These are phyloP conservation scores for Erythrolamprus reginae DNA, from an alignment of 2,113 vertebrate species.

Conservation along the genomic window DNA sequence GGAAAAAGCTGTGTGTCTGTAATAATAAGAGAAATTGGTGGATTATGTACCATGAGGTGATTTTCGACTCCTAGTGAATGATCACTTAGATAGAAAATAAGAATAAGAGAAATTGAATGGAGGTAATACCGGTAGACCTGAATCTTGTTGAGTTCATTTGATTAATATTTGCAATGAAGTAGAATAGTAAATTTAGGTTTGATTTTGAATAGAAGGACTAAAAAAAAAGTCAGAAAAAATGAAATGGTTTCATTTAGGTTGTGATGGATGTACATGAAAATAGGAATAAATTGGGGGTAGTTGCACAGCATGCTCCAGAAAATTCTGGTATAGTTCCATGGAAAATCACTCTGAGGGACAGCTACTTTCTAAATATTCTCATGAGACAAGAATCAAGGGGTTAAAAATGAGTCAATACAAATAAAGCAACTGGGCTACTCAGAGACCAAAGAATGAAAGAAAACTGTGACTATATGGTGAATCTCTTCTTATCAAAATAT, in stretches of 20 bases:
- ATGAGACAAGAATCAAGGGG: not conserved
- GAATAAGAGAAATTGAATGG: not conserved
- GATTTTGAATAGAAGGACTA: not conserved
- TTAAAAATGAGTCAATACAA: not conserved
- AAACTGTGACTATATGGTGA: not conserved
- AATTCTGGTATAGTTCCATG: not conserved
- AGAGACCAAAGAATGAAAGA: not conserved
- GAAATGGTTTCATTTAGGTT: not conserved
- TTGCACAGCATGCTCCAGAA: not conserved
- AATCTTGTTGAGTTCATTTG: not conserved
- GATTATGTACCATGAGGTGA: not conserved
- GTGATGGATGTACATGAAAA: not conserved
- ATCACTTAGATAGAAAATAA: not conserved
- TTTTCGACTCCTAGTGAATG: not conserved
- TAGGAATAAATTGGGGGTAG: not conserved
- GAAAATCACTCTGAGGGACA: not conserved
- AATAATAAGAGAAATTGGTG: not conserved
- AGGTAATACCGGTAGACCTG: not conserved
- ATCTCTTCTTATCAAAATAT: not conserved
- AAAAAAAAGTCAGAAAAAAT: not conserved
- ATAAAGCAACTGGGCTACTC: not conserved
- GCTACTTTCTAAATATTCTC: not conserved
- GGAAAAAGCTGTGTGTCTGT: not conserved
- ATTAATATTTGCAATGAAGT: not conserved
- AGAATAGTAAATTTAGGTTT: not conserved